Conservation (phyloP, 2,797 vertebrate genomes). For the Sebastes elongatus region DNA sequence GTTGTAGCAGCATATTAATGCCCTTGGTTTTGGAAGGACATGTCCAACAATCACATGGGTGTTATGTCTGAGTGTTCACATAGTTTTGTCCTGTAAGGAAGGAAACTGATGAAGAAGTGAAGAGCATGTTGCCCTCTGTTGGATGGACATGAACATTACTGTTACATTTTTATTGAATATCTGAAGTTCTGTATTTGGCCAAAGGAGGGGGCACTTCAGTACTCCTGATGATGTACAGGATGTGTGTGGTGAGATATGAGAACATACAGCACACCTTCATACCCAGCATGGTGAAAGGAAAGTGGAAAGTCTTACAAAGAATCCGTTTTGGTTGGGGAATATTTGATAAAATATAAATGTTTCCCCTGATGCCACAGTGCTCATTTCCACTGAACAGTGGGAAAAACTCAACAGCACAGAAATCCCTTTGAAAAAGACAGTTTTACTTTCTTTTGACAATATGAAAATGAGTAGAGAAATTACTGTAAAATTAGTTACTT, state of each 20-base stretch:
- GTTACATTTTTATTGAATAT: not conserved
- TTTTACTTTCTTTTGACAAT: not conserved
- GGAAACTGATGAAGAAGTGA: not conserved
- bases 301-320: not conserved
- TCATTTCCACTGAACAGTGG: slow-evolving; percentile 21
- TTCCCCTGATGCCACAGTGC: not conserved
- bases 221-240: not conserved
- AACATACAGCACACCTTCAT: not conserved
- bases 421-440: not conserved
- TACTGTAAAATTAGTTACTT: not conserved
- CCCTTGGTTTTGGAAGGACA: not conserved
- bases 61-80: not conserved
- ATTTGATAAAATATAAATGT: not conserved
- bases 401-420: not conserved
- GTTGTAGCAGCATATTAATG: not conserved
- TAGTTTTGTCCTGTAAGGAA: not conserved
- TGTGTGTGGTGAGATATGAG: not conserved
- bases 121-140: slow-evolving; percentile 21
- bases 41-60: not conserved
- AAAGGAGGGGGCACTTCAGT: not conserved
- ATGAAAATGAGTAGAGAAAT: not conserved
- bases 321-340: not conserved
- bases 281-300: not conserved
- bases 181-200: slow-evolving; percentile 21
- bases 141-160: slow-evolving; percentile 16